Evolutionary conservation across 2,888 invertebrate species (phyloP).

Genomic region (Odontocerum albicorne): DNA sequence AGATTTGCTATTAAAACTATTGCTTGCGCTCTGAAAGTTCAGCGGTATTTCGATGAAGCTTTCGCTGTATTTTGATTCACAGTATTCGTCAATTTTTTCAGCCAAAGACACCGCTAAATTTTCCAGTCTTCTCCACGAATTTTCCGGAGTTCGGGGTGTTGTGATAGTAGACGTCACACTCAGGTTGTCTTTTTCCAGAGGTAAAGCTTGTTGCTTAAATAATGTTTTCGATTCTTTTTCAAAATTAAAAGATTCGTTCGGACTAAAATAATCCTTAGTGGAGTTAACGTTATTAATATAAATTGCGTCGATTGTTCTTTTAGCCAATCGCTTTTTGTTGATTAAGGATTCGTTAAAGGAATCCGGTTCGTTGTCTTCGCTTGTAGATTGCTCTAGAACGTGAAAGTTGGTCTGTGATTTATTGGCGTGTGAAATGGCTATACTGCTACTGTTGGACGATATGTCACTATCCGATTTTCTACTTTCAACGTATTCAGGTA

Average conservation of each 20-base stretch:
- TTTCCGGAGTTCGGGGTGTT: slow-evolving; percentile 54
- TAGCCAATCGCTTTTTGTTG: slow-evolving; percentile 36
- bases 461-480: slow-evolving; percentile 53
- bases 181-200: slow-evolving; percentile 39
- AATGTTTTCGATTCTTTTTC: not conserved
- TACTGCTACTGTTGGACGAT: slow-evolving; percentile 52
- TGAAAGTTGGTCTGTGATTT: slow-evolving; percentile 43
- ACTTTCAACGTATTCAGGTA: slow-evolving; percentile 49
- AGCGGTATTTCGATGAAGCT: slow-evolving; percentile 44
- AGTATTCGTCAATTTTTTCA: slow-evolving; percentile 58
- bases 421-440: slow-evolving; percentile 47
- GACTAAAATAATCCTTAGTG: slow-evolving; percentile 22
- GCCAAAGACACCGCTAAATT: slow-evolving; percentile 56
- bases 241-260: slow-evolving; percentile 41
- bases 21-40: slow-evolving; percentile 38
- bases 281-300: slow-evolving; percentile 28
- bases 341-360: slow-evolving; percentile 45
- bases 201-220: not conserved
- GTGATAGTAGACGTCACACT: slow-evolving; percentile 58
- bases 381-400: slow-evolving; percentile 38
- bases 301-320: slow-evolving; percentile 24
- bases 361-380: slow-evolving; percentile 41
- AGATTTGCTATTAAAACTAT: slow-evolving; percentile 41
- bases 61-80: slow-evolving; percentile 53
- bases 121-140: slow-evolving; percentile 52